These are phyloP conservation scores for Clusia tigrina DNA, from an alignment of 2,888 invertebrate genomes.

Conservation along the genomic window DNA sequence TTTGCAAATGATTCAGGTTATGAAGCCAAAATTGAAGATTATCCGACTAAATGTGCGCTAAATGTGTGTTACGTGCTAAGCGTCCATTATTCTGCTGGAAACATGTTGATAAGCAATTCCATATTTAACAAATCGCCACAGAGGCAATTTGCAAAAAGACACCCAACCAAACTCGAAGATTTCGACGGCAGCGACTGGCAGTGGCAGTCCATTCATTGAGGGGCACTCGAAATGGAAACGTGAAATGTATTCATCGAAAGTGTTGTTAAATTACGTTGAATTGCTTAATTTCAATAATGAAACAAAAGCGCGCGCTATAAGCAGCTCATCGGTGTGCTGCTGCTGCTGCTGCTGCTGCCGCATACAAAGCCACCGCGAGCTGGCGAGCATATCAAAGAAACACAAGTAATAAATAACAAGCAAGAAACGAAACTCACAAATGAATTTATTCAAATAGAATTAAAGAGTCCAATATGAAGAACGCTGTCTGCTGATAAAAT, in stretches of 20 bases:
- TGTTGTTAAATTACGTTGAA: slow-evolving; percentile 63
- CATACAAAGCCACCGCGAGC: slow-evolving; percentile 13
- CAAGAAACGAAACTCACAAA: background rate
- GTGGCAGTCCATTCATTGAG: slow-evolving; percentile 22
- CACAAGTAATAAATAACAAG: slow-evolving; percentile 51
- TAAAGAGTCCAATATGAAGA: slow-evolving; percentile 33
- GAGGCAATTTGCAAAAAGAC: slow-evolving; percentile 16
- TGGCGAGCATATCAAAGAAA: slow-evolving; percentile 46
- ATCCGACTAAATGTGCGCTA: background rate
- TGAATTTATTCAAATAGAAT: slow-evolving; percentile 46
- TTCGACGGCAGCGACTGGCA: slow-evolving; percentile 9
- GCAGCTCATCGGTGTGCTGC: background rate
- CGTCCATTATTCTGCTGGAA: slow-evolving; percentile 45
- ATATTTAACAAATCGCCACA: background rate
- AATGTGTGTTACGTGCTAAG: slow-evolving; percentile 38
- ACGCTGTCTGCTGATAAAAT: background rate
- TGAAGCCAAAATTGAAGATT: no score
- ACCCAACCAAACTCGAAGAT: no score
- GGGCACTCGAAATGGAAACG: slow-evolving; percentile 45
- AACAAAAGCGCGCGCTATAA: slow-evolving; percentile 7
- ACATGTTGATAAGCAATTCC: slow-evolving; percentile 50
- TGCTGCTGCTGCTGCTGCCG: slow-evolving; percentile 14
- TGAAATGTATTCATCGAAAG: slow-evolving; percentile 61
- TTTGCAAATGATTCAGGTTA: no score
- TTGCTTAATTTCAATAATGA: slow-evolving; percentile 62